Evolutionary conservation across 2,888 invertebrate genomes (phyloP), one percentile per base, ranked within the genome.

Genomic region (Himalopsyche japonica): DNA sequence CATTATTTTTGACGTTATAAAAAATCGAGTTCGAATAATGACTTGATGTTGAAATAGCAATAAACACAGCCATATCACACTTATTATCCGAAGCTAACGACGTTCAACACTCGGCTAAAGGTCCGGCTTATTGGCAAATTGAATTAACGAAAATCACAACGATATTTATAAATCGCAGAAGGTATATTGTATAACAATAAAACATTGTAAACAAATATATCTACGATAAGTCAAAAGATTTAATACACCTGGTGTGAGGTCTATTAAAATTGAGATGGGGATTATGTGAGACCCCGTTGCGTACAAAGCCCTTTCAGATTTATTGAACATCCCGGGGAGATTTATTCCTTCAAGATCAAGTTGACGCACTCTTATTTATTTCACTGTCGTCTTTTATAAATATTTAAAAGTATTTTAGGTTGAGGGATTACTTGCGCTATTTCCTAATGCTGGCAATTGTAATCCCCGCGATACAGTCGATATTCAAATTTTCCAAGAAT

Each of bases 351-450:
- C 78, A 57, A 76, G 81, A 78, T 85, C 84, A 84, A 48, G 48
- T 48, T 77, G 80, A 82, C 86, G 70, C 47, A 37, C 64, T 84
- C 70, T 82, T 86, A 86, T 86, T 84, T 86, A 84, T 82, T 81
- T 76, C 76, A 70, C 76, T 78, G 84, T 84, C 82, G 57, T 77
- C 78, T 82, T 78, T 85, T 83, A 86, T 82, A 86, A 86, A 86
- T 86, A 86, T 86, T 86, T 84, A 78, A 86, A 82, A 82, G 82
- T 86, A 86, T 86, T 86, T 86, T 84, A 84, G 86, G 86, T 82
- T 79, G 47, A 76, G 64, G 86, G 86, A 85, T 85, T 85, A 85
- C 82, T 57, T 27, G 82, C 77, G 76, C 80, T 77, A 83, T 83
- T 83, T 76, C 47, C 57, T 57, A 76, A 76, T 76, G 76, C 48